Evolutionary conservation across 2,888 invertebrate species (phyloP).

Genomic region (Zygaena filipendulae): DNA sequence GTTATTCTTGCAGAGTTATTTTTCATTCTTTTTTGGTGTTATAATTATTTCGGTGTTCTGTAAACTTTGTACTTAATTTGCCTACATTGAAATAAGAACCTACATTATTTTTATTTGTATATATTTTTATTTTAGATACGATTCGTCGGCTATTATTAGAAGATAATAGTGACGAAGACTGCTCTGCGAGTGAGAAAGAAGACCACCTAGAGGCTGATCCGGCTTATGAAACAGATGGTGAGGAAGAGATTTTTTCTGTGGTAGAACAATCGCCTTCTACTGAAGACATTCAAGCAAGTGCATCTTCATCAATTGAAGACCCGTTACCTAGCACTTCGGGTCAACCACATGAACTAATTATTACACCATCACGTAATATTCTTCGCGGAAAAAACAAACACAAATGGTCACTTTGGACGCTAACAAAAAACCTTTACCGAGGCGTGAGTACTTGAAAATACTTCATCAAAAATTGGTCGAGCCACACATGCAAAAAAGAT

Average conservation of each 20-base stretch:
- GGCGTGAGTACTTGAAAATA: neutral
- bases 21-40: too few relatives aligned
- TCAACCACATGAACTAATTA: too few relatives aligned
- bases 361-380: too few relatives aligned
- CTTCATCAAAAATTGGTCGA: neutral
- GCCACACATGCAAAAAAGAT: constrained; percentile 9
- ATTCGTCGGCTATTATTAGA: constrained; percentile 4
- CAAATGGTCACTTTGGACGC: constrained; percentile 3
- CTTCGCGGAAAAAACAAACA: constrained; percentile 3
- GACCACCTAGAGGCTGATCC: constrained; percentile 9
- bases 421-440: constrained; percentile 9
- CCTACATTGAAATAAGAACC: too few relatives aligned
- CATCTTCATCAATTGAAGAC: constrained; percentile 1
- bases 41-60: too few relatives aligned
- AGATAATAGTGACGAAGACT: constrained; percentile 1
- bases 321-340: neutral
- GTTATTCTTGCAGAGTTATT: too few relatives aligned
- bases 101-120: constrained; percentile 1
- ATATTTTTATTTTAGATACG: constrained; percentile 5
- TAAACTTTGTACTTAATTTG: too few relatives aligned
- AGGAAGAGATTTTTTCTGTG: constrained; percentile 5
- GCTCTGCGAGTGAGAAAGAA: constrained; percentile 1
- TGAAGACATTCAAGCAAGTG: constrained; percentile 2
- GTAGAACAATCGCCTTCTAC: constrained; percentile 2
- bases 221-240: constrained; percentile 6